Conservation (phyloP, 1,140 invertebrate species). For the Drosophila sturtevanti region DNA sequence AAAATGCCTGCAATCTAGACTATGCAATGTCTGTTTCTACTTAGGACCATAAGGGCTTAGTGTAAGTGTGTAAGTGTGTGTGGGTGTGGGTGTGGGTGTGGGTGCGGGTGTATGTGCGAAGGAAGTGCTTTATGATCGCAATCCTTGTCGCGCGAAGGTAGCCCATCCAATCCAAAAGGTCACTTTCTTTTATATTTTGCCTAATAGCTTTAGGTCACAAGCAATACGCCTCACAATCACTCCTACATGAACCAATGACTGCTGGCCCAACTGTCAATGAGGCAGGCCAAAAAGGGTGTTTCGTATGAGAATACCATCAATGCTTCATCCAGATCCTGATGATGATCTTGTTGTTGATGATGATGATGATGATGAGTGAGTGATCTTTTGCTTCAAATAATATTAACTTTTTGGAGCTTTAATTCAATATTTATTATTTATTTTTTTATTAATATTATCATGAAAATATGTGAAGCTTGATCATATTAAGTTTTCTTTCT, state of each 20-base stretch:
- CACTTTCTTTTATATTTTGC: conserved; percentile 46
- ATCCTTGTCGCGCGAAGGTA: conserved; percentile 24
- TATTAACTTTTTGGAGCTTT: background rate
- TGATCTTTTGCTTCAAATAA: background rate
- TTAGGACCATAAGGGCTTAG: conserved; percentile 39
- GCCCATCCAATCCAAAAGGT: conserved; percentile 53
- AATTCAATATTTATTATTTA: no score
- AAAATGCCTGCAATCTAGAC: conserved; percentile 18
- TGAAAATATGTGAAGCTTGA: no score
- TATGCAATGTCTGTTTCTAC: conserved; percentile 65
- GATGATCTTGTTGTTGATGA: background rate
- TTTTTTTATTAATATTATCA: no score
- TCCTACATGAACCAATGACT: conserved; percentile 78
- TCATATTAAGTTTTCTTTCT: no score
- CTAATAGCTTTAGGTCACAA: conserved; percentile 79
- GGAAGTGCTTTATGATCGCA: conserved; percentile 31
- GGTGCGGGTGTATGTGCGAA: background rate
- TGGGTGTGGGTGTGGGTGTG: background rate
- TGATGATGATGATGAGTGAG: background rate
- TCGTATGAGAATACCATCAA: conserved; percentile 39
- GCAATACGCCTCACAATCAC: conserved; percentile 68
- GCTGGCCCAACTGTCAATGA: conserved; percentile 13
- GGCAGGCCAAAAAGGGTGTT: conserved; percentile 34
- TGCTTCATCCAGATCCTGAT: no score
- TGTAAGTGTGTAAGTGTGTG: background rate